Base-by-base conservation (phyloP, 2,888 invertebrate species). In the Archips xylosteana region DNA sequence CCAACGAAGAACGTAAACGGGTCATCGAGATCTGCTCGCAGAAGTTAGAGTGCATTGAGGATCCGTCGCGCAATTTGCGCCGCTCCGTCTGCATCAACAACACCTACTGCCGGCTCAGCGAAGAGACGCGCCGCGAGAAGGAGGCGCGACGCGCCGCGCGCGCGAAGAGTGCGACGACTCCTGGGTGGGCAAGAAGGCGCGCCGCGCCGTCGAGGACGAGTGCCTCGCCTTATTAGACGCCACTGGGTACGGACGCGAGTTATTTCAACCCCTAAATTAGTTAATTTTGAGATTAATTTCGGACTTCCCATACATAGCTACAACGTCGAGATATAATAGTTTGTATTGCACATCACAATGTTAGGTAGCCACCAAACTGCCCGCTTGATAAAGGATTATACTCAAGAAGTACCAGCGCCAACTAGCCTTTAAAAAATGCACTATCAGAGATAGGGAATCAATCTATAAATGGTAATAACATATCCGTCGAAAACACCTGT, bases 31-130 rank as follows among this genome's bases (percentile, higher is more conserved):
- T 98, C 84, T 98, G 98, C 86, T 96, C 98, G 67, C 97, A 97
- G 86, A 98, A 98, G 89, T 92, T 98, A 80, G 97, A 97, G 85
- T 96, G 97, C 83, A 98, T 98, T 83, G 98, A 98, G 87, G 98
- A 98, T 87, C 98, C 98, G 0, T 98, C 98, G 85, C 96, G 97
- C 23, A 98, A 97, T 87, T 94, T 98, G 68, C 95, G 98, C 70
- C 96, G 98, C 73, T 98, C 98, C 73, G 98, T 98, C 32, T 96
- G 98, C 86, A 98, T 98, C 85, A 98, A 98, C 92, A 98, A 98
- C 89, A 98, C 98, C 49, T 97, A 98, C 91, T 97, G 97, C 87
- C 95, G 97, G 75, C 95, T 98, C 76, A 98, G 98, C 89, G 96
- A 97, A 80, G 98, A 98, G 87, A 96, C 97, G 78, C 95, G 97